Base-by-base conservation (phyloP, 2,797 vertebrate species). In the Ctenopoma kingsleyae region DNA sequence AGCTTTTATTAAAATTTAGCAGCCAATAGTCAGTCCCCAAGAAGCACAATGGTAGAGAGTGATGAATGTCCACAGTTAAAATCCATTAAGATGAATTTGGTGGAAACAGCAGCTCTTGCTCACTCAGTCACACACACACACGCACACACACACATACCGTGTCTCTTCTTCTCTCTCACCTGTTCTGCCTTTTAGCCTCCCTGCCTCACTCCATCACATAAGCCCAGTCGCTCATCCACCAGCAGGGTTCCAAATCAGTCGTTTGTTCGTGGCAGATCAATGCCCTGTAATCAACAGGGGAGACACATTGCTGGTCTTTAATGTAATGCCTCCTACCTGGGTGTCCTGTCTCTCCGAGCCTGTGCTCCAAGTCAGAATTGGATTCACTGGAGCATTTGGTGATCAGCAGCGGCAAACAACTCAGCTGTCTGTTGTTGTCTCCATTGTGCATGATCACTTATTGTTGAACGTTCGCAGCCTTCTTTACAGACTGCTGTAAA, bases 21-120 rank as follows among this genome's bases (percentile, higher is more conserved):
- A 62, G 83, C 67, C 67, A 48, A 50, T 89, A 62, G 82, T 66
- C 66, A 48, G 51, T 89, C 80, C 78, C 82, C 50, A 50, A 64
- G 80, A 59, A 81, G 77, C 74, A 83, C 84, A 69, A 72, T 77
- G 74, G 81, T 41, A 27, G 73, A 66, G 79, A 86, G 78, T 92
- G 91, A 92, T 89, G 78, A 84, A 91, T 83, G 77, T 72, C 77
- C 53, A 49, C 70, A 61, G 75, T 76, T 35, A 51, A 83, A 87
- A 92, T 93, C 86, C 90, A 94, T 91, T 94, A 91, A 91, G 80
- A 86, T 67, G 69, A 83, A 89, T 84, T 83, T 71, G 56, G 60
- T 85, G 67, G 60, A 58, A 88, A 70, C 77, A 63, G 68, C 74
- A 35, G 67, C 74, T 25, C 57, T 51, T 20, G 1, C 73, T 51